Percentiles rank a stretch among this genome's conserved stretches.
Conservation (phyloP, 2,888 invertebrate genomes). For the Athalia rosae region DNA sequence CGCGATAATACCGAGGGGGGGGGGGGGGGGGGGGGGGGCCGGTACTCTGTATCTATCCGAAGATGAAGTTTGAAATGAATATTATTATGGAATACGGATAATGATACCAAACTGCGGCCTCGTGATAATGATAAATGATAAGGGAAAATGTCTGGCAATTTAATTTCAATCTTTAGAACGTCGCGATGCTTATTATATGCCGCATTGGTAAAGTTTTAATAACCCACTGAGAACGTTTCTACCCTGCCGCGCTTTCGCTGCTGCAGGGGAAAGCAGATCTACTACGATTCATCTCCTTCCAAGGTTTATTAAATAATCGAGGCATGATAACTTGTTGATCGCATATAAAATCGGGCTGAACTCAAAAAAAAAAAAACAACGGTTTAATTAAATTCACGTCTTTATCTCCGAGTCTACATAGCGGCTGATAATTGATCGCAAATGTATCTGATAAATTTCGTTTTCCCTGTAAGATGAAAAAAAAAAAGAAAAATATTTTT, state of each 20-base stretch:
- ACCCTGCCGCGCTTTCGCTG: not conserved
- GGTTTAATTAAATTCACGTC: conserved; percentile 19
- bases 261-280: conserved; percentile 47
- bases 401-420: not conserved
- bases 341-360: conserved; percentile 49
- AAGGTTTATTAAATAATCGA: conserved; percentile 61
- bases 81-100: conserved; percentile 6
- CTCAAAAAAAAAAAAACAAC: conserved; percentile 40
- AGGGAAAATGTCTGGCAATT: conserved; percentile 62
- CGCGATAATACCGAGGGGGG: conserved; percentile 5
- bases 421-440: conserved; percentile 20
- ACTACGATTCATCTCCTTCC: conserved; percentile 64
- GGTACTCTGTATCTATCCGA: not conserved
- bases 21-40: too few species aligned
- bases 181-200: conserved; percentile 66
- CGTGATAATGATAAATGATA: conserved; percentile 66
- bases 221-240: conserved; percentile 58
- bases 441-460: not conserved
- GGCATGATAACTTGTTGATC: conserved; percentile 67
- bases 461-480: not conserved
- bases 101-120: conserved; percentile 14
- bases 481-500: not conserved
- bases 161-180: conserved; percentile 64
- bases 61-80: conserved; percentile 25
- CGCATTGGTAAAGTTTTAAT: conserved; percentile 69